Evolutionary conservation across 2,113 vertebrate species (phyloP), one percentile per base, ranked within the genome.

Genomic region (Catharus bicknelli): DNA sequence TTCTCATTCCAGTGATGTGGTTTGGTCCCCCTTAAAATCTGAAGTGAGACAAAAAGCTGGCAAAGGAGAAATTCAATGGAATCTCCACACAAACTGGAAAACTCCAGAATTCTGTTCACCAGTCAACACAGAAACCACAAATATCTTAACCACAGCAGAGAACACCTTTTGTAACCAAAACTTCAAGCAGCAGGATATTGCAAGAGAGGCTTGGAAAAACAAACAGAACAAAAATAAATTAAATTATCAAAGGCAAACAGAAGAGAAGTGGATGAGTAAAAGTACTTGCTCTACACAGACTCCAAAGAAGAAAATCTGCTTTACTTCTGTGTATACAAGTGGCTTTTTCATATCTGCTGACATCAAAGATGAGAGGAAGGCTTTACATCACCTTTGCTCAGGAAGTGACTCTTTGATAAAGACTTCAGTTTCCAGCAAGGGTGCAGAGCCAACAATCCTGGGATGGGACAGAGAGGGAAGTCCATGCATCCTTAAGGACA

Each of bases 261-360:
- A 84, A 53, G 80, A 70, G n/a, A 91, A 84, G 30, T 36, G 54
- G 13, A 43, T 67, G 42, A 77, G 53, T 8, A 32, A 70, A 29
- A 6, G 79, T 2, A 27, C 74, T 77, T 84, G 85, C 54, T 88
- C 92, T 75, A 18, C 86, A 21, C 95, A 95, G 10, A 11, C 42
- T 43, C 67, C 80, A 2, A 62, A 51, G 83, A 95, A 92, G 81
- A 91, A 45, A 32, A 87, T 91, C 54, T 84, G 94, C 34, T 86
- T 94, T 51, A 74, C 62, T 25, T 83, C 96, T 54, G 16, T 93
- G 36, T 84, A 82, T 22, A 54, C 70, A 1, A 78, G 96, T 68
- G 77, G 88, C 10, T 66, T 95, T 57, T 82, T 89, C 29, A 40
- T 84, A 59, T 86, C 90, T 47, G 57, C 94, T 62, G 90, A 92